phyloP scores from a whole-genome alignment of 2,113 vertebrate genomes.

The Numida meleagris region DNA sequence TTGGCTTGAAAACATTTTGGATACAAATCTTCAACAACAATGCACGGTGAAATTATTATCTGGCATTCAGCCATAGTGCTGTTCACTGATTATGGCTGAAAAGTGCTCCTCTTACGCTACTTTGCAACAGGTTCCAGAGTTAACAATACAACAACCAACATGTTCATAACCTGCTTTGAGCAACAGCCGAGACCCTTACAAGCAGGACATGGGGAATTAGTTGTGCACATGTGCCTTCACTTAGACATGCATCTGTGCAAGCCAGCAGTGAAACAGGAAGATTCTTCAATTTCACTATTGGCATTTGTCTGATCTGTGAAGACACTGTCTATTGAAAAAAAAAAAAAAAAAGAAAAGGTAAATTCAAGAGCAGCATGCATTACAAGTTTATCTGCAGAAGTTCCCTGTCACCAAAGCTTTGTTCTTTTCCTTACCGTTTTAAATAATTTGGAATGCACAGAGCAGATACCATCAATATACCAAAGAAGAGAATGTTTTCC shows the following conservation, averaged over 20 bases:
- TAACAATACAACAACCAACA: neutral
- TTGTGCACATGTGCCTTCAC: neutral
- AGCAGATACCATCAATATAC: neutral
- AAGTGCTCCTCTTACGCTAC: neutral
- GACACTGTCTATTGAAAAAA: neutral
- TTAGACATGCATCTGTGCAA: neutral
- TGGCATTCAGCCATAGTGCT: neutral
- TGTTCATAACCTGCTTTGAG: neutral
- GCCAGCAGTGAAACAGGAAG: neutral
- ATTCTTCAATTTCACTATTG: neutral
- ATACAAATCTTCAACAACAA: neutral
- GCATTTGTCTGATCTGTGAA: neutral
- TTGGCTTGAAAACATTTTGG: neutral
- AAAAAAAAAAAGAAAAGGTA: neutral
- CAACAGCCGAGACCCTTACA: neutral
- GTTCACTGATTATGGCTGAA: neutral
- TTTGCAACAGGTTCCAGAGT: neutral
- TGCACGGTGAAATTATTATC: neutral
- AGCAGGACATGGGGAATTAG: neutral
- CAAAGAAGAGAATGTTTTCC: neutral
- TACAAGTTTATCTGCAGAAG: neutral
- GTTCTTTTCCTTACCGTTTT: neutral
- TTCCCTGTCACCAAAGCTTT: neutral
- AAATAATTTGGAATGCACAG: neutral
- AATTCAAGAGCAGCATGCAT: neutral